These are phyloP conservation scores for Chaetops frenatus DNA, from an alignment of 2,113 vertebrate species.

Conservation along the genomic window DNA sequence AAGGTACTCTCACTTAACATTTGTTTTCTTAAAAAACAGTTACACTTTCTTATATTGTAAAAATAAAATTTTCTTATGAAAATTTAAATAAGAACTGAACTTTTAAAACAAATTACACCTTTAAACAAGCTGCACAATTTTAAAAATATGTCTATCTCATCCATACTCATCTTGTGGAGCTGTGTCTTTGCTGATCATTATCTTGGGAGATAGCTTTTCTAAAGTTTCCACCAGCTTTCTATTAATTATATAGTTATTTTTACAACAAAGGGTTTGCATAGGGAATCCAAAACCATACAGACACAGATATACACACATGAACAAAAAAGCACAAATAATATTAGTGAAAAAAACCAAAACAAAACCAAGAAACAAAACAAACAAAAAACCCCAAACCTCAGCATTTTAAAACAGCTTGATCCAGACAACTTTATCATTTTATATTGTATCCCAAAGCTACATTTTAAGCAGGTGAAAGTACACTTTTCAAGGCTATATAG, in stretches of 20 bases:
- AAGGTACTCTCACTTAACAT: neutral
- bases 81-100: neutral
- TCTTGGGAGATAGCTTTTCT: neutral
- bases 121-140: neutral
- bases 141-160: neutral
- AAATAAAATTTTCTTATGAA: neutral
- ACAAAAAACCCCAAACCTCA: neutral
- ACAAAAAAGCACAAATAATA: neutral
- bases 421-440: neutral
- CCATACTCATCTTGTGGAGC: neutral
- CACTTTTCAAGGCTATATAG: neutral
- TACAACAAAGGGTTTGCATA: neutral
- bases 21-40: neutral
- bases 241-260: neutral
- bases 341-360: neutral
- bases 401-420: neutral
- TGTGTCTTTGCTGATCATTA: neutral
- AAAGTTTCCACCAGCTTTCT: neutral
- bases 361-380: neutral
- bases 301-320: neutral
- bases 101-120: neutral
- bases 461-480: neutral
- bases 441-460: neutral
- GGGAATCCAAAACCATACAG: neutral
- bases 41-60: neutral